Base-by-base conservation (phyloP, 2,888 invertebrate species). In the Nymphalis urticae region DNA sequence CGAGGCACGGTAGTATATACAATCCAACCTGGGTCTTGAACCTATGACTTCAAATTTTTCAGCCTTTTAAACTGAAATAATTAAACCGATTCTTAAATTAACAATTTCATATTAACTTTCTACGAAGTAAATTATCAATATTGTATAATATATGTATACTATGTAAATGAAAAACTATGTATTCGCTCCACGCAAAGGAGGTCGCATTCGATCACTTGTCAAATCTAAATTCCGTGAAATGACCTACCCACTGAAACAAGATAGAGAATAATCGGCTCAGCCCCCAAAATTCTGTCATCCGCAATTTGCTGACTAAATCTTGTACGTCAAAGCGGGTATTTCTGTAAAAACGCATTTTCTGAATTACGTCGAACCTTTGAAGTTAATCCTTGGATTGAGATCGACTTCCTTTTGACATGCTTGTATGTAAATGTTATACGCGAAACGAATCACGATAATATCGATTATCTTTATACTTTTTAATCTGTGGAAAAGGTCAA, bases 271-370 rank as follows among this genome's bases (percentile, higher is more conserved):
- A 84, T 81, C 80, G 77, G 77, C 82, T 84, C 80, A 85, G 76
- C 83, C 72, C 61, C 77, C 73, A 72, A 82, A 84, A 83, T 84
- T 84, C 80, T 80, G 77, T 82, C 80, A 81, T 79, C 80, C 80
- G 70, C 83, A 80, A 86, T 85, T 80, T 82, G 86, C 86, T 87
- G 87, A 87, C 87, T 81, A 84, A 86, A 86, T 87, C 85, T 85
- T 83, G 82, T 82, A 85, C 85, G 81, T 86, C 86, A 87, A 88
- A 88, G 86, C 80, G 78, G 80, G 84, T 87, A 86, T 88, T 89
- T 88, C 84, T 87, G 86, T 89, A 89, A 90, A 90, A 90, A 90
- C 86, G 88, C 89, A 89, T 89, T 90, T 90, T 87, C 85, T 72
- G 85, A 86, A 90, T 88, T 83, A 85, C 85, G 82, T 79, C 78